phyloP scores from a whole-genome alignment of 1,140 invertebrate species.

The Cardiocondyla obscurior region DNA sequence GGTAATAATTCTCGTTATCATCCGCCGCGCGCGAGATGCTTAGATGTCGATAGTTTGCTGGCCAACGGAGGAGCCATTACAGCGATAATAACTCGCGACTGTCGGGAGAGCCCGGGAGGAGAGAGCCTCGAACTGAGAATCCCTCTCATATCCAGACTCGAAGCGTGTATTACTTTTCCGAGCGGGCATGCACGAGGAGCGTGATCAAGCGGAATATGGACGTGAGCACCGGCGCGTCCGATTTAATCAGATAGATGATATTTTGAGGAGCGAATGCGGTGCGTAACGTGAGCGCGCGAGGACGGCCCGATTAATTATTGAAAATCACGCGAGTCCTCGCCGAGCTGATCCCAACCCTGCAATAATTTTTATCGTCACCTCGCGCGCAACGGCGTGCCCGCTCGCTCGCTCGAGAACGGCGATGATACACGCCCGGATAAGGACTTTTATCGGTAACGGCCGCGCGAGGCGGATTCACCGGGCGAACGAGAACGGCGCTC shows the following conservation, averaged over 20 bases:
- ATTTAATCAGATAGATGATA: slow-evolving; percentile 23
- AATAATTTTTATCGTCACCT: slow-evolving; percentile 55
- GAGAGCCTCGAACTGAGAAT: neutral
- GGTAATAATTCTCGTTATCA: slow-evolving; percentile 50
- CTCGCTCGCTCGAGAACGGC: slow-evolving; percentile 4
- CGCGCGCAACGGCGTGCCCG: slow-evolving; percentile 5
- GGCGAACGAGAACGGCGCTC: slow-evolving; percentile 53
- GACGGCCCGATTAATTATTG: slow-evolving; percentile 29
- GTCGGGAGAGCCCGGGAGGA: neutral
- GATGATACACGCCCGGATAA: slow-evolving; percentile 53
- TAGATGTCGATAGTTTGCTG: slow-evolving; percentile 53
- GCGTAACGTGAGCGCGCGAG: slow-evolving; percentile 2
- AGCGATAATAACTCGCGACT: slow-evolving; percentile 46
- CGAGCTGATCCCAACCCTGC: neutral
- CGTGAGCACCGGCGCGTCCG: neutral
- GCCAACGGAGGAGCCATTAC: slow-evolving; percentile 46
- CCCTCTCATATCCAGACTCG: neutral
- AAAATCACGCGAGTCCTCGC: slow-evolving; percentile 36
- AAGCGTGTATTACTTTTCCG: neutral
- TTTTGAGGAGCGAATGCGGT: neutral
- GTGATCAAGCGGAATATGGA: slow-evolving; percentile 11
- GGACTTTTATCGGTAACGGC: slow-evolving; percentile 52
- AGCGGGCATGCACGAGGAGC: neutral
- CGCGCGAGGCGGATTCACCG: slow-evolving; percentile 35
- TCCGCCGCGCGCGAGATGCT: slow-evolving; percentile 33